These are phyloP conservation scores for Rhinatrema bivittatum DNA, from an alignment of 2,797 vertebrate genomes.

Conservation along the genomic window DNA sequence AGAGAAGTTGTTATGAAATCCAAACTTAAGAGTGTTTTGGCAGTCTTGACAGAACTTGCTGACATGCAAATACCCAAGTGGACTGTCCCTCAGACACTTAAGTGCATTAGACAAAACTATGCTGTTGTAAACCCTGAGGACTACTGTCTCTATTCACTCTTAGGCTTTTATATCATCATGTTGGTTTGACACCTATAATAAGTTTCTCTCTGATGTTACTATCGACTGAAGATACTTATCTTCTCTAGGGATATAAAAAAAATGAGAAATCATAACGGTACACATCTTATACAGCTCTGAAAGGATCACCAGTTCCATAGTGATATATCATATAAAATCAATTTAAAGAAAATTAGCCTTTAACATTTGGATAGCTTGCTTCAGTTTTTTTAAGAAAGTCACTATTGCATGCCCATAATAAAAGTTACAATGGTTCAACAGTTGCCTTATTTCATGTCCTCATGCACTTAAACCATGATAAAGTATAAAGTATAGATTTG, in stretches of 20 bases:
- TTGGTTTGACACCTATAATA: conserved; percentile 32
- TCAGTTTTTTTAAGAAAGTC: conserved; percentile 22
- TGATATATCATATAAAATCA: conserved; percentile 22
- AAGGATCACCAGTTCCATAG: neutral
- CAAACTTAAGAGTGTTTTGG: conserved; percentile 25
- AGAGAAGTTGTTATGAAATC: conserved; percentile 20
- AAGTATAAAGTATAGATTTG: neutral
- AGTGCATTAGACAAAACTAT: conserved; percentile 28
- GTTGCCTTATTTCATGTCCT: conserved; percentile 7
- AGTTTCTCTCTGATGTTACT: conserved; percentile 27
- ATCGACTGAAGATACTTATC: conserved; percentile 30
- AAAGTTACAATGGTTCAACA: neutral
- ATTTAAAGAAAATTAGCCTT: conserved; percentile 24
- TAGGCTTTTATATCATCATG: conserved; percentile 24
- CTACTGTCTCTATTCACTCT: conserved; percentile 10
- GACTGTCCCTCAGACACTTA: conserved; percentile 14
- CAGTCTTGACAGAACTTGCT: conserved; percentile 19
- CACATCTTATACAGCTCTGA: conserved; percentile 18
- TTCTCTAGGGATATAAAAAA: conserved; percentile 24
- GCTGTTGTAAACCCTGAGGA: conserved; percentile 25
- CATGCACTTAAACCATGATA: too few relatives aligned
- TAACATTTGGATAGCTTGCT: conserved; percentile 19
- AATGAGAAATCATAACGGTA: conserved; percentile 24
- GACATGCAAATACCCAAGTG: conserved; percentile 27
- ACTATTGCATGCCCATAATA: conserved; percentile 10